Percentiles rank a stretch among this genome's conserved stretches.
These are phyloP conservation scores for Schlechtendalia chinensis DNA, from an alignment of 1,140 invertebrate genomes.

Conservation along the genomic window DNA sequence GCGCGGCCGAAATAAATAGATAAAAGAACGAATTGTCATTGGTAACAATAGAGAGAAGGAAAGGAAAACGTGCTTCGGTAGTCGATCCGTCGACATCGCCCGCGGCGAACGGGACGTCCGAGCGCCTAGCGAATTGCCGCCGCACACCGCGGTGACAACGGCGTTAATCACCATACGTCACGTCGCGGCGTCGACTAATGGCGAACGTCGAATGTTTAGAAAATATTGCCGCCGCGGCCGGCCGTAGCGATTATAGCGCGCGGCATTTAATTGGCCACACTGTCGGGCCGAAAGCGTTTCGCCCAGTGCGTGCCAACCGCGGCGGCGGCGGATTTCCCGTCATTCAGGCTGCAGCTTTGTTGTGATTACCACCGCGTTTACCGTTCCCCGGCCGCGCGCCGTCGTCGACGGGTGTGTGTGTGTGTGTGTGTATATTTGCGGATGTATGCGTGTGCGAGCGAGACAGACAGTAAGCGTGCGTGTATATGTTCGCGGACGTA, in stretches of 20 bases:
- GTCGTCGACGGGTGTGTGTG: not conserved
- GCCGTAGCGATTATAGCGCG: too few species aligned
- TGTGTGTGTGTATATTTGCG: not conserved
- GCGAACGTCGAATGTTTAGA: too few species aligned
- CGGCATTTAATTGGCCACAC: constrained; percentile 41
- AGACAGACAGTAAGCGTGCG: not conserved
- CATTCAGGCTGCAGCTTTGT: constrained; percentile 34
- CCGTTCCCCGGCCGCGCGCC: constrained; percentile 11
- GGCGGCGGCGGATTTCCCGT: constrained; percentile 23
- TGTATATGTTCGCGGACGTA: not conserved
- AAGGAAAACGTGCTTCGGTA: not conserved
- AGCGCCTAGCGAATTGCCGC: too few species aligned
- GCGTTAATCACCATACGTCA: not conserved
- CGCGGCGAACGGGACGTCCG: not conserved
- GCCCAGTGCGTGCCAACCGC: constrained; percentile 35
- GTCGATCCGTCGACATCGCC: not conserved
- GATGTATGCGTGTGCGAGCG: not conserved
- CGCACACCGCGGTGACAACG: too few species aligned
- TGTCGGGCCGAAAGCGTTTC: constrained; percentile 21
- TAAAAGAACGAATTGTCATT: too few species aligned
- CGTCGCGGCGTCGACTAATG: not conserved
- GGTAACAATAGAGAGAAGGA: too few species aligned
- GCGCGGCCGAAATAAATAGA: too few species aligned
- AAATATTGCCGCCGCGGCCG: too few species aligned
- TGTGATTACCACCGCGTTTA: constrained; percentile 38